Conservation (phyloP, 2,888 invertebrate genomes). For the Drosophila barbarae region DNA sequence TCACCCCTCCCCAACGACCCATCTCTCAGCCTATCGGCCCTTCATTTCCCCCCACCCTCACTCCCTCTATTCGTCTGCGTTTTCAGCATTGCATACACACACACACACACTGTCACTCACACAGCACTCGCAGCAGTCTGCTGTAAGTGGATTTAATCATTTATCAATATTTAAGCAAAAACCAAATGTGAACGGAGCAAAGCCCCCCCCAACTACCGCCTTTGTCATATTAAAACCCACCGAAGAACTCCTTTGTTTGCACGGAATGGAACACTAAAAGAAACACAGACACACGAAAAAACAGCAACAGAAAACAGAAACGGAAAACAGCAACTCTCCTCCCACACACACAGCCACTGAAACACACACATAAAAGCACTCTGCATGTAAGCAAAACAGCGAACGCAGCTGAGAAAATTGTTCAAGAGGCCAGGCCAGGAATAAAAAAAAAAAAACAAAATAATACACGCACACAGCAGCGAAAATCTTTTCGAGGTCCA, state of each 20-base stretch:
- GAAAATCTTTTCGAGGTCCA: slow-evolving; percentile 55
- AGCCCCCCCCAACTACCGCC: neutral
- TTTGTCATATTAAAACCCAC: slow-evolving; percentile 7
- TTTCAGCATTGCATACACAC: slow-evolving; percentile 45
- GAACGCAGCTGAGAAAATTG: slow-evolving; percentile 13
- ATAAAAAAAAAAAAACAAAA: slow-evolving; percentile 33
- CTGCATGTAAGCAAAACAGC: slow-evolving; percentile 12
- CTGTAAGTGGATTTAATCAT: slow-evolving; percentile 32
- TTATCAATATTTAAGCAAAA: slow-evolving; percentile 45
- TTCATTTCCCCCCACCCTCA: slow-evolving; percentile 7
- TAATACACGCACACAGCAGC: slow-evolving; percentile 33
- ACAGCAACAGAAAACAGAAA: slow-evolving; percentile 42
- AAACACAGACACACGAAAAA: slow-evolving; percentile 25
- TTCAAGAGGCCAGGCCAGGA: slow-evolving; percentile 9
- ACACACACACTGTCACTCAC: slow-evolving; percentile 1
- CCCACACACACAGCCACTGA: slow-evolving; percentile 2
- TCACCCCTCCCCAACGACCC: neutral
- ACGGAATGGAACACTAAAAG: slow-evolving; percentile 30
- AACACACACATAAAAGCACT: slow-evolving; percentile 13
- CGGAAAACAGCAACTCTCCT: slow-evolving; percentile 16
- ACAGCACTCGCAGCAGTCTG: slow-evolving; percentile 16
- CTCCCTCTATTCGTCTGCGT: slow-evolving; percentile 18
- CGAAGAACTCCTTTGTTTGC: slow-evolving; percentile 47
- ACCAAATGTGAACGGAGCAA: slow-evolving; percentile 20
- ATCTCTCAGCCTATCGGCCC: neutral